Evolutionary conservation across 2,888 invertebrate genomes (phyloP), one percentile per base, ranked within the genome.

Genomic region (Stenodema calcarata): DNA sequence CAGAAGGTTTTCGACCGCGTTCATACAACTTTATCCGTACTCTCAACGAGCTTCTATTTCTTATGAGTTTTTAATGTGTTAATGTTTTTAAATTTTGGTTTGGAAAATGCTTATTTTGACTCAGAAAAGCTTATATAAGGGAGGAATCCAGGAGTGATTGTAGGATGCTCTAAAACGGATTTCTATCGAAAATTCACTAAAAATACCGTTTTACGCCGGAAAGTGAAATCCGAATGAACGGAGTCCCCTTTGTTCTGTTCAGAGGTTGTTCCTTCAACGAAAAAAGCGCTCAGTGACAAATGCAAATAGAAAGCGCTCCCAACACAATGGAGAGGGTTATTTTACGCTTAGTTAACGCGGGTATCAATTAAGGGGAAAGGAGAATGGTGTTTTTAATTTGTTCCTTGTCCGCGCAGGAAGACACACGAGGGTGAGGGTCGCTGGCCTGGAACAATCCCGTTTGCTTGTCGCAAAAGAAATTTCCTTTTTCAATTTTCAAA

Each of bases 401-500:
- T 86, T 86, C 86, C 86, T 86, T 86, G 86, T 86, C 86, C 86
- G 62, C 69, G 83, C 27, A 83, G 83, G 83, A 81, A 70, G 83
- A 83, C 70, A 70, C 69, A 44, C 83, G 83, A 83, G 70, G 69
- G 86, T 50, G 86, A 27, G n/a, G 70, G 28, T 78, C 88, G 87
- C 82, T 87, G 88, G 87, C 87, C 87, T 84, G 89, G 87, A 90
- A 92, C 91, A 92, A 92, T 92, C 90, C 91, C 91, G 91, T 91
- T 91, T 91, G 90, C 41, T 54, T 62, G 79, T 41, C 62, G 73
- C 83, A 91, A 91, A 92, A 92, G 91, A 91, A 92, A 92, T 92
- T 92, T 92, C 92, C 92, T 92, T 91, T 92, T 92, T 92, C 91
- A 92, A 92, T 92, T 92, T 92, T 91, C 91, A 85, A 83, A 73